These are phyloP conservation scores for Tenthredo amoena DNA, from an alignment of 2,888 invertebrate genomes.

Conservation along the genomic window DNA sequence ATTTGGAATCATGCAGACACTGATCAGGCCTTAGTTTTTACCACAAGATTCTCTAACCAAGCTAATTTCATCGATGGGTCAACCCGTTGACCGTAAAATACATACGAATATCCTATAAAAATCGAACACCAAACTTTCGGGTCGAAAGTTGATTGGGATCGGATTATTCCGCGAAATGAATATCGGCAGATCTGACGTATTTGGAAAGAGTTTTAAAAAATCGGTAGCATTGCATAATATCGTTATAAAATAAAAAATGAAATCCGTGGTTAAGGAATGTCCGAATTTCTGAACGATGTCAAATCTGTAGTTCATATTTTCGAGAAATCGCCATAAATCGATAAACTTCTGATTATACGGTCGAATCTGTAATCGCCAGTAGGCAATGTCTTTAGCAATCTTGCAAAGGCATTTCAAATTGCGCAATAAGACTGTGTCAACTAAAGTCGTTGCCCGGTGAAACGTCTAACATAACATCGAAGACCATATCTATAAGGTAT, in stretches of 20 bases:
- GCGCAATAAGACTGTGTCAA: slow-evolving; percentile 27
- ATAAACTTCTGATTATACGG: not conserved
- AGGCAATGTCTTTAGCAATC: not conserved
- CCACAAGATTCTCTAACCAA: not conserved
- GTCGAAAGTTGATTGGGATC: slow-evolving; percentile 7
- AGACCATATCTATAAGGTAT: not conserved
- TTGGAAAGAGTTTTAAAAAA: not conserved
- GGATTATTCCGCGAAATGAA: not conserved
- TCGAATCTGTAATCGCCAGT: not conserved
- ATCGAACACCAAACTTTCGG: not conserved
- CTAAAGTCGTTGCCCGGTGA: slow-evolving; percentile 41
- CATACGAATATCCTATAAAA: not conserved
- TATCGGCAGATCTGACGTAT: not conserved
- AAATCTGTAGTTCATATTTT: not conserved
- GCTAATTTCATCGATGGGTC: not conserved
- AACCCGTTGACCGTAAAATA: not conserved
- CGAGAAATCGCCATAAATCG: not conserved
- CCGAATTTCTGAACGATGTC: not conserved
- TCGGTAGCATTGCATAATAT: not conserved
- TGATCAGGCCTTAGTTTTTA: not conserved
- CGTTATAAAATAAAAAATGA: not conserved
- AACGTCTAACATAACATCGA: slow-evolving; percentile 4
- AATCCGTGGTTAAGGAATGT: not conserved
- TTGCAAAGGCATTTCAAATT: slow-evolving; percentile 20
- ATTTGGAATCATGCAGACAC: not conserved